A percentile compares a stretch with the other conserved stretches of the same genome.
phyloP scores from a whole-genome alignment of 2,888 invertebrate genomes.

The Cryptophagus acutangulus region DNA sequence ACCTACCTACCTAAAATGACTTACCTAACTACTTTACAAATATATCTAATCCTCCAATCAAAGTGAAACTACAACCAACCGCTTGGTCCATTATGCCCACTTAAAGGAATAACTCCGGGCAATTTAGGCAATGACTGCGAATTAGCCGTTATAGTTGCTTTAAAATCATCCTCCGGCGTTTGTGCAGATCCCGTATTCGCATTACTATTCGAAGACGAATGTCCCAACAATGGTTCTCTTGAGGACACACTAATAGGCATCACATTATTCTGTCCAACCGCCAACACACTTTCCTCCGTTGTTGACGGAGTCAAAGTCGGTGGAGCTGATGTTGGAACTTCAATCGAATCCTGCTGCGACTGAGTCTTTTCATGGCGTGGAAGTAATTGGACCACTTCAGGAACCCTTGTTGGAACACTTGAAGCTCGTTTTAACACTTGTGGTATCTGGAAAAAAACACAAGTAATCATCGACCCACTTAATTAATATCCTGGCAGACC shows the following conservation, averaged over 20 bases:
- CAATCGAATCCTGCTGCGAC: conserved; percentile 58
- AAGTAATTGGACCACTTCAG: conserved; percentile 46
- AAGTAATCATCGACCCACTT: neutral
- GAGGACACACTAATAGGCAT: conserved; percentile 17
- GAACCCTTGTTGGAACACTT: conserved; percentile 60
- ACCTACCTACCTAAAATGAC: neutral
- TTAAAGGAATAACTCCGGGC: conserved; percentile 69
- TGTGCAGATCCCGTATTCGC: conserved; percentile 45
- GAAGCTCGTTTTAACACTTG: conserved; percentile 64
- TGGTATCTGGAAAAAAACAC: conserved; percentile 32
- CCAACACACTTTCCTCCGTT: conserved; percentile 52
- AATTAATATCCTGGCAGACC: neutral
- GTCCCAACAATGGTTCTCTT: conserved; percentile 50
- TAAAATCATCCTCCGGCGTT: conserved; percentile 48
- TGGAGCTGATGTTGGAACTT: conserved; percentile 37
- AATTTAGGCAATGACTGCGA: conserved; percentile 57
- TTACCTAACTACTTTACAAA: neutral
- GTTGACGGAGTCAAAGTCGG: conserved; percentile 53
- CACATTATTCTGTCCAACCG: conserved; percentile 35
- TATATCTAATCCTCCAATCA: neutral
- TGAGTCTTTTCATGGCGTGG: conserved; percentile 57
- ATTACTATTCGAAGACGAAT: conserved; percentile 48
- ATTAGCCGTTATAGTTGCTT: conserved; percentile 34
- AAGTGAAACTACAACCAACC: conserved; percentile 56
- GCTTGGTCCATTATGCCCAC: conserved; percentile 66